These are phyloP conservation scores for Peromyscus attwateri DNA, from an alignment of 2,797 vertebrate genomes.

Conservation along the genomic window DNA sequence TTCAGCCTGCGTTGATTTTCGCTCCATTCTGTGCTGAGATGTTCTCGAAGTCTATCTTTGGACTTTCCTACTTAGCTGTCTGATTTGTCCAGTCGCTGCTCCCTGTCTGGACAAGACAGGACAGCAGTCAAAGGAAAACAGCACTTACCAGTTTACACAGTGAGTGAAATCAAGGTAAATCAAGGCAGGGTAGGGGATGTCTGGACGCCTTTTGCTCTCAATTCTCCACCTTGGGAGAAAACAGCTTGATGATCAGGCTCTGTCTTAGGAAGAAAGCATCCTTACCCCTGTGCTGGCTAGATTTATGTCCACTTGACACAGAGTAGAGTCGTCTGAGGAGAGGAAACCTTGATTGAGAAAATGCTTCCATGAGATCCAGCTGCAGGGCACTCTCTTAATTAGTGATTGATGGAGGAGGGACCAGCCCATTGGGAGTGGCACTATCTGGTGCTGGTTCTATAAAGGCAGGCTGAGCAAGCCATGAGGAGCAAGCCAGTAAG, in stretches of 20 bases:
- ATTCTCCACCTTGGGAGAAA: not conserved
- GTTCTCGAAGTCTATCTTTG: slow-evolving; percentile 50
- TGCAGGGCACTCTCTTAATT: not conserved
- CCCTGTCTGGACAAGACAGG: not conserved
- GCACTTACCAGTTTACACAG: accelerated
- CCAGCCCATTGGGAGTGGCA: not conserved
- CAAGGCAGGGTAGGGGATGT: not conserved
- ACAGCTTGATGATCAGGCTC: not conserved
- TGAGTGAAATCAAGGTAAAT: not conserved
- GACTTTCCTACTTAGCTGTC: slow-evolving; percentile 62
- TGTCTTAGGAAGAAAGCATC: not conserved
- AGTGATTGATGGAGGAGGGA: not conserved
- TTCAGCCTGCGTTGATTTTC: slow-evolving; percentile 21
- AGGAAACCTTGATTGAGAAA: not conserved
- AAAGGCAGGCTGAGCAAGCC: not conserved
- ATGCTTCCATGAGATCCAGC: not conserved
- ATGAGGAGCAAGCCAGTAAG: not conserved
- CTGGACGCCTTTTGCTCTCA: not conserved
- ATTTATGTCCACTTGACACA: not conserved
- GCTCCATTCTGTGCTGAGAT: not conserved
- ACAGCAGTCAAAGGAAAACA: not conserved
- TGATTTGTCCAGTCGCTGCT: not conserved
- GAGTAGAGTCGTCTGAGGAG: not conserved
- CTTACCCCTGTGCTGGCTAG: not conserved
- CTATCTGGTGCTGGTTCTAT: not conserved